phyloP scores from a whole-genome alignment of 2,797 vertebrate species.

The Propithecus perrieri region DNA sequence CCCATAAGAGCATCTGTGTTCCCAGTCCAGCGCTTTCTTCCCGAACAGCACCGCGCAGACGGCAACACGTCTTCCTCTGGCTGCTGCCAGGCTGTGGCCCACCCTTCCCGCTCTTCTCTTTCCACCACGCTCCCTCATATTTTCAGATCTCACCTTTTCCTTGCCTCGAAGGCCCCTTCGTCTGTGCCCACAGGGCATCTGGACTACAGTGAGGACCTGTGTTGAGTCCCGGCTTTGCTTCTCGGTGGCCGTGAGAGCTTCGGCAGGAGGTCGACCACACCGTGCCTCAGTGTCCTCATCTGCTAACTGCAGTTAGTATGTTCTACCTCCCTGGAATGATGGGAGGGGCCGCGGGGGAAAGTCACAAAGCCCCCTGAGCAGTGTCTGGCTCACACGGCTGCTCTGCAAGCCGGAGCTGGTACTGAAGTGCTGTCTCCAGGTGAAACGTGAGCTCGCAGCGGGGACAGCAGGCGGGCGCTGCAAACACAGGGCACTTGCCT shows the following conservation, averaged over 20 bases:
- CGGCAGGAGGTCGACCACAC: too few species aligned
- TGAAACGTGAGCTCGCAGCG: neutral
- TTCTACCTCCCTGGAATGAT: neutral
- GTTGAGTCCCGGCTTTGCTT: neutral
- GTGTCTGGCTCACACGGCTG: neutral
- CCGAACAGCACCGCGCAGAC: neutral
- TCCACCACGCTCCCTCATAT: neutral
- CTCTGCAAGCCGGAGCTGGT: rapidly evolving
- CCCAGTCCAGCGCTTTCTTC: neutral
- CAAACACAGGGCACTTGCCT: too few species aligned
- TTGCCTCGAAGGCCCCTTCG: neutral
- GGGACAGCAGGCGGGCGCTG: neutral
- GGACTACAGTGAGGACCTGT: neutral
- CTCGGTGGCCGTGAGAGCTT: neutral
- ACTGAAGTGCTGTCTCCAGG: neutral
- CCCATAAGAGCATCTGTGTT: neutral
- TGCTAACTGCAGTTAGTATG: neutral
- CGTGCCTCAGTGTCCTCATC: neutral
- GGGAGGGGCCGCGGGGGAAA: neutral
- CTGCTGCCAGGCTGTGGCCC: neutral
- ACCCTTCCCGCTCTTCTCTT: neutral
- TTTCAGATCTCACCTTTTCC: neutral
- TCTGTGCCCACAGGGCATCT: neutral
- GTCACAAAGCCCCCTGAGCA: neutral
- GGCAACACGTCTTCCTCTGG: neutral